phyloP scores from a whole-genome alignment of 2,797 vertebrate genomes.

The Sciurus carolinensis region DNA sequence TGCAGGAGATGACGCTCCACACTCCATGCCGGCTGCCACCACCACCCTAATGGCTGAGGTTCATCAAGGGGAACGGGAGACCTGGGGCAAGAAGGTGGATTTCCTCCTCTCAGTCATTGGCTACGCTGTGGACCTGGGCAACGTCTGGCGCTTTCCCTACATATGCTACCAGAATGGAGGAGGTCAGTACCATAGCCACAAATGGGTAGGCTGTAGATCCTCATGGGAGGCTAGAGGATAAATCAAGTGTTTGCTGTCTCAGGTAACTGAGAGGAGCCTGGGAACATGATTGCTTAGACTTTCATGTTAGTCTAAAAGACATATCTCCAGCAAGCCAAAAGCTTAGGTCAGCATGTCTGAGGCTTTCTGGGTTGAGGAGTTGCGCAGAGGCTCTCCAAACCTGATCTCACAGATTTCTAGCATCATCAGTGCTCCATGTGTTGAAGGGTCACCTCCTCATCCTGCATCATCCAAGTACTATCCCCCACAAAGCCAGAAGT shows the following conservation, averaged over 20 bases:
- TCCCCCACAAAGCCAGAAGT: not conserved
- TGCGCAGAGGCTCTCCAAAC: not conserved
- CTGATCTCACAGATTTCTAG: not conserved
- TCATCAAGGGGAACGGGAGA: constrained; percentile 91
- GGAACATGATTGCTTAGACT: not conserved
- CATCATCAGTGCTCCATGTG: not conserved
- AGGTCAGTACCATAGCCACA: constrained; percentile 91
- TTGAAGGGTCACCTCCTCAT: not conserved
- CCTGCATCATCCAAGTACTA: not conserved
- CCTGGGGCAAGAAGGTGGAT: constrained; percentile 99
- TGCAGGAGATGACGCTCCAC: constrained; percentile 85
- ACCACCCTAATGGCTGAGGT: constrained; percentile 86
- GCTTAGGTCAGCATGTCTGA: not conserved
- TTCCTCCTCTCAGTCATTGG: constrained; percentile 99
- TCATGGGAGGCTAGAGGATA: not conserved
- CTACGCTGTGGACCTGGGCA: constrained; percentile 98
- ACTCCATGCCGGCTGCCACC: constrained; percentile 87
- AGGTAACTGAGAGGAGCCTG: not conserved
- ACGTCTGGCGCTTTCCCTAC: constrained; percentile 99
- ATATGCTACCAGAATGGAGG: constrained; percentile 99
- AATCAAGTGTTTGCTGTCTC: not conserved
- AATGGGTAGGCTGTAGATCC: not conserved
- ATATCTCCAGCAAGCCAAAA: not conserved
- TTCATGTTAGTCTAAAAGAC: not conserved
- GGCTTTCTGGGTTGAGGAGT: not conserved